Conservation (phyloP, 2,888 invertebrate species). For the Dione vanillae region DNA sequence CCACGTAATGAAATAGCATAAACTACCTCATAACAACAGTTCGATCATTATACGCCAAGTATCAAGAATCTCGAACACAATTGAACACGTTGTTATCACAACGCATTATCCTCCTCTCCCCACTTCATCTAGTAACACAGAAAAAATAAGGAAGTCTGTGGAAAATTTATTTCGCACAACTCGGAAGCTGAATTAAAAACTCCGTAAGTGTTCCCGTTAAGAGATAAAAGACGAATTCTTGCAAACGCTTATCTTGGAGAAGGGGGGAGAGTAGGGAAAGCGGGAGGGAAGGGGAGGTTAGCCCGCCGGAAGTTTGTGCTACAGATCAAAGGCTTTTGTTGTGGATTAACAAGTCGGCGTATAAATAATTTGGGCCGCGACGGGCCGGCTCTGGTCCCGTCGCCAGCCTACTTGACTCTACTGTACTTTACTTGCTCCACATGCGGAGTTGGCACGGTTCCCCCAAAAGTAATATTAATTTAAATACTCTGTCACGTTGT, state of each 20-base stretch:
- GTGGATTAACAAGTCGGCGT: conserved; percentile 64
- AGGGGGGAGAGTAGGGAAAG: conserved; percentile 24
- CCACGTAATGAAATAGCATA: too few relatives aligned
- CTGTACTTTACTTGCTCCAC: background rate
- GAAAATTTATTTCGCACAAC: conserved; percentile 41
- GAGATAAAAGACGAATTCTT: conserved; percentile 60
- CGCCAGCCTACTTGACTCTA: background rate
- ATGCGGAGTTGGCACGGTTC: conserved; percentile 4
- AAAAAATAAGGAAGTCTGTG: conserved; percentile 24
- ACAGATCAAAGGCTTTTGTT: conserved; percentile 72
- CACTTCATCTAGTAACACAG: conserved; percentile 16
- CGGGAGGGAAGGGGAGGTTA: conserved; percentile 21
- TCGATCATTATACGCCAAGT: background rate
- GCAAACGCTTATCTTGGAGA: conserved; percentile 52
- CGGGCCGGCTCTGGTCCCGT: conserved; percentile 12
- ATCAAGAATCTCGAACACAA: conserved; percentile 27
- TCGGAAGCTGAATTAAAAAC: conserved; percentile 50
- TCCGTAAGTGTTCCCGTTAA: conserved; percentile 51
- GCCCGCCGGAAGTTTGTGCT: conserved; percentile 58
- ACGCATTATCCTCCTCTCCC: conserved; percentile 8
- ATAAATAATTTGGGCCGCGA: conserved; percentile 49
- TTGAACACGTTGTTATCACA: conserved; percentile 15
- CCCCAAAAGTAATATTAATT: conserved; percentile 11
- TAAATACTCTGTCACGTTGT: conserved; percentile 25
- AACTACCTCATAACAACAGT: background rate